Conservation (phyloP, 2,113 vertebrate genomes). For the Pristiophorus japonicus region DNA sequence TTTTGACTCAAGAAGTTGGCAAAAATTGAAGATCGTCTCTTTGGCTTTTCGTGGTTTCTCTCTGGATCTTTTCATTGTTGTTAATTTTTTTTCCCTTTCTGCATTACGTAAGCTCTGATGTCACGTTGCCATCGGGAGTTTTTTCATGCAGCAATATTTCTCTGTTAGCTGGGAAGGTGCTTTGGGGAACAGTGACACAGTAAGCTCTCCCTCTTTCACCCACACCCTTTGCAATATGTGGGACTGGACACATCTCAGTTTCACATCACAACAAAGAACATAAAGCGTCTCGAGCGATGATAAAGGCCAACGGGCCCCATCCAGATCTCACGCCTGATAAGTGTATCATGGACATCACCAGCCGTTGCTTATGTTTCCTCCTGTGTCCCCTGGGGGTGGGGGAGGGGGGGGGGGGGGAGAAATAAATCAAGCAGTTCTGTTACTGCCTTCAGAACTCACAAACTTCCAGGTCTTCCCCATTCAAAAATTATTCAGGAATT, state of each 20-base stretch:
- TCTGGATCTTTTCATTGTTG: not conserved
- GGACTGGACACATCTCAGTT: not conserved
- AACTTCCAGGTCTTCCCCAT: not conserved
- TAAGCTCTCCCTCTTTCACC: not conserved
- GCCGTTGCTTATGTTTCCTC: not conserved
- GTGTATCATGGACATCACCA: not conserved
- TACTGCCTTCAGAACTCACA: not conserved
- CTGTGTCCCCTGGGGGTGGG: not conserved
- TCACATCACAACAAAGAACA: not conserved
- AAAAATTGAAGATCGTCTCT: not conserved
- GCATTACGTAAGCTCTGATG: not conserved
- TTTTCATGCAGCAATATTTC: not conserved
- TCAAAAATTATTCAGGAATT: not conserved
- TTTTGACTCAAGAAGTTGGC: not conserved
- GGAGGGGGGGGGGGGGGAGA: not conserved
- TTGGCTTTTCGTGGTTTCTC: not conserved
- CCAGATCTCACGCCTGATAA: not conserved
- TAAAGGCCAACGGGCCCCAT: not conserved
- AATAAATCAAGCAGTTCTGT: not conserved
- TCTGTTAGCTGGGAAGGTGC: not conserved
- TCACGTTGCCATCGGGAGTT: not conserved
- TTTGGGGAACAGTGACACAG: not conserved
- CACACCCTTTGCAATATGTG: not conserved
- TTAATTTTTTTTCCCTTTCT: not conserved
- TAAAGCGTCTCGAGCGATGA: not conserved